A percentile compares a stretch with the other conserved stretches of the same genome.
phyloP scores from a whole-genome alignment of 2,797 vertebrate species.

The Cossypha caffra region DNA sequence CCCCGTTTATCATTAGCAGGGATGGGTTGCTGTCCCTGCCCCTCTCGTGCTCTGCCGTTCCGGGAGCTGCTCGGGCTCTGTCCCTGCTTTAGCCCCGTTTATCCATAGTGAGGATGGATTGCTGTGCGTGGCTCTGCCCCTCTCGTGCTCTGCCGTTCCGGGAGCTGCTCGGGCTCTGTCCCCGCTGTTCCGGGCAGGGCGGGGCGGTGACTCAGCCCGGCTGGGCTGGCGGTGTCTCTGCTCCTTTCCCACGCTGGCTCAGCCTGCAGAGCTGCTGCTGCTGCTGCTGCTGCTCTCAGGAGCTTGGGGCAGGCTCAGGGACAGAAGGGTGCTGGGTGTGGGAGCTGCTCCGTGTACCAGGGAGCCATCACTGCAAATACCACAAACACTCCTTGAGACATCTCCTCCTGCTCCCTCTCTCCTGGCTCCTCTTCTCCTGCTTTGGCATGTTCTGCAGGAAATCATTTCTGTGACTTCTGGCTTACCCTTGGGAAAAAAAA shows the following conservation, averaged over 20 bases:
- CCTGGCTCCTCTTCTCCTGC: neutral
- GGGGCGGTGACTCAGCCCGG: constrained; percentile 29
- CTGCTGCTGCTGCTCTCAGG: neutral
- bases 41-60: too few relatives aligned
- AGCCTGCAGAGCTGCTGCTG: neutral
- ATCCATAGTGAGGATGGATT: neutral
- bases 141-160: neutral
- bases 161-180: neutral
- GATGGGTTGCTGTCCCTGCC: too few relatives aligned
- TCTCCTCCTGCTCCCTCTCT: neutral
- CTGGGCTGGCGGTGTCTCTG: neutral
- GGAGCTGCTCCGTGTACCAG: neutral
- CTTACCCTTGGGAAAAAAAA: neutral
- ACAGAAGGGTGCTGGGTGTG: neutral
- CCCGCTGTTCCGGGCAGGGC: neutral
- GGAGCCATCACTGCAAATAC: neutral
- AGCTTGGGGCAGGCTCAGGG: neutral
- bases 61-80: too few relatives aligned
- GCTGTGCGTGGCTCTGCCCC: too few relatives aligned
- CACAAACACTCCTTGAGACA: neutral
- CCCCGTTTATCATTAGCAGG: too few relatives aligned
- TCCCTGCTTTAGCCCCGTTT: too few relatives aligned
- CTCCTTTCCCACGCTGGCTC: constrained; percentile 46
- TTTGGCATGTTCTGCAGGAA: neutral
- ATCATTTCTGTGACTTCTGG: neutral